Conservation (phyloP, 2,113 vertebrate species). For the Brachionichthys hirsutus region DNA sequence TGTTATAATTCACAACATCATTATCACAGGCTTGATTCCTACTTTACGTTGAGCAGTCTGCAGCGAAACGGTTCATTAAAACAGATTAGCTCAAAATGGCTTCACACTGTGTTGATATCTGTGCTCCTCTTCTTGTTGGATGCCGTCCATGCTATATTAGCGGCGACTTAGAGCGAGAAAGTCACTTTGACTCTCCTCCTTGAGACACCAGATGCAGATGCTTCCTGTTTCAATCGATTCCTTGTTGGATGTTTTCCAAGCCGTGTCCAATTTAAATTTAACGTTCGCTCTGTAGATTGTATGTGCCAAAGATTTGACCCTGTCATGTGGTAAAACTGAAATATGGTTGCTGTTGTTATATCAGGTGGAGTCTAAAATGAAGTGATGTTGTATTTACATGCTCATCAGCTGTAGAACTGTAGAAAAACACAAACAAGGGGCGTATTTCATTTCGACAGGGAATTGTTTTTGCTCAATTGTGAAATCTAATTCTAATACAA, state of each 20-base stretch:
- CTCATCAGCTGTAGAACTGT: constrained; percentile 1
- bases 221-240: background rate
- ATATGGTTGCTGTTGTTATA: background rate
- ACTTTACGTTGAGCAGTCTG: background rate
- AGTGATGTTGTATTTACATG: constrained; percentile 16
- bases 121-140: constrained; percentile 36
- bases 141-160: constrained; percentile 42
- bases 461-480: constrained; percentile 64
- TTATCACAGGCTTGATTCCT: background rate
- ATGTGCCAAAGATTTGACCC: constrained; percentile 49
- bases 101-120: constrained; percentile 18
- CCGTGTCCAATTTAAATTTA: background rate
- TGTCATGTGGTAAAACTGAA: background rate
- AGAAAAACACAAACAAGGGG: constrained; percentile 23
- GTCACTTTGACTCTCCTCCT: background rate
- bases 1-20: constrained; percentile 16
- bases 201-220: background rate
- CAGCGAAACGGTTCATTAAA: constrained; percentile 27
- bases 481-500: constrained; percentile 59
- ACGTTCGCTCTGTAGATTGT: background rate
- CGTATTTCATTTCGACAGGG: constrained; percentile 19
- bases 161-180: background rate
- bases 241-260: background rate
- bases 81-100: constrained; percentile 48
- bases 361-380: constrained; percentile 19